Evolutionary conservation across 2,888 invertebrate species (phyloP).

Genomic region (Tenthredo notha): DNA sequence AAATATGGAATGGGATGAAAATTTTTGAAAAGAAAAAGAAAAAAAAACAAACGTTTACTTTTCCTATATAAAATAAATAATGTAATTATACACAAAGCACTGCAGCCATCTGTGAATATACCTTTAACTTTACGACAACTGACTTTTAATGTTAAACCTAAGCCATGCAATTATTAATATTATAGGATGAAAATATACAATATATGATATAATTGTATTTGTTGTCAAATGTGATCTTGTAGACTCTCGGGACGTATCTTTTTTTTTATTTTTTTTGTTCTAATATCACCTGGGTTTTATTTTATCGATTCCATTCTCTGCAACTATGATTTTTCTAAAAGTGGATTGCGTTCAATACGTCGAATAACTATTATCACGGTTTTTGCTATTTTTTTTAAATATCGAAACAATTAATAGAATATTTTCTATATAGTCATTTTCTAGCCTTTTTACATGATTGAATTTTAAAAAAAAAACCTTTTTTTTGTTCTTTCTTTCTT

Average conservation of each 20-base stretch:
- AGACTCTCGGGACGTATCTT: background rate
- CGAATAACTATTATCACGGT: background rate
- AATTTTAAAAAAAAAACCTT: too few species aligned
- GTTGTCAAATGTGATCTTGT: slow-evolving; percentile 43
- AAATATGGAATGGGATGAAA: background rate
- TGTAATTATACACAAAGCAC: slow-evolving; percentile 36
- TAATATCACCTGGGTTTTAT: slow-evolving; percentile 50
- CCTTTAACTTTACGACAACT: slow-evolving; percentile 41
- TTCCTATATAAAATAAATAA: slow-evolving; percentile 34
- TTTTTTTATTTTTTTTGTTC: background rate
- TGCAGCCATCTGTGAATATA: slow-evolving; percentile 51
- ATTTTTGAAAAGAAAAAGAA: background rate
- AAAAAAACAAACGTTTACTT: background rate
- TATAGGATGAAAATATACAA: slow-evolving; percentile 12
- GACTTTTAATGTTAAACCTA: slow-evolving; percentile 40
- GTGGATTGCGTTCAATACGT: background rate
- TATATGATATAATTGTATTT: slow-evolving; percentile 30
- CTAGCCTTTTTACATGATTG: background rate
- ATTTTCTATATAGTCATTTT: background rate
- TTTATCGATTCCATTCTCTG: background rate
- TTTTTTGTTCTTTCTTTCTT: background rate
- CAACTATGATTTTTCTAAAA: background rate
- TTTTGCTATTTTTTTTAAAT: background rate
- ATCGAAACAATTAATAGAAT: background rate
- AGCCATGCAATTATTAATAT: slow-evolving; percentile 39